phyloP scores from a whole-genome alignment of 64 coral and sea anemone species.

The Catalaphyllia jardinei region DNA sequence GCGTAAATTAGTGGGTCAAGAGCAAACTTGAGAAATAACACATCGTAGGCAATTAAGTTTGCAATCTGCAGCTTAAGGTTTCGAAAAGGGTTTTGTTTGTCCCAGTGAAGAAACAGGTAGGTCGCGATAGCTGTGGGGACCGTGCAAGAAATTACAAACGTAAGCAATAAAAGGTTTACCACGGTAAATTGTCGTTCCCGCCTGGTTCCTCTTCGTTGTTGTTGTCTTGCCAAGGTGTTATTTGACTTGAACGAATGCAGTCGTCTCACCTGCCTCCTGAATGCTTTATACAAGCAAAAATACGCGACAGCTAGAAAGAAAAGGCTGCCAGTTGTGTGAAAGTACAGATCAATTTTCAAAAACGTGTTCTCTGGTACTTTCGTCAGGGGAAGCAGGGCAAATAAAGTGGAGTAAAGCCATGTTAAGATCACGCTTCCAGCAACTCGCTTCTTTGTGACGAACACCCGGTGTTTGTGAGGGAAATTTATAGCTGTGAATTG shows the following conservation, averaged over 20 bases:
- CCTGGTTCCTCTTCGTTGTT: neutral
- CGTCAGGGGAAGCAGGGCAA: neutral
- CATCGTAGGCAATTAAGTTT: neutral
- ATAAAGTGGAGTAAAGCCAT: constrained; percentile 1
- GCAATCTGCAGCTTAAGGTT: neutral
- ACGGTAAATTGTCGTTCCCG: constrained; percentile 27
- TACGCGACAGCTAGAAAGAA: neutral
- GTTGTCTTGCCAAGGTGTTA: neutral
- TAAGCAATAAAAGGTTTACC: constrained; percentile 24
- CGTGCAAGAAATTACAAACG: constrained; percentile 34
- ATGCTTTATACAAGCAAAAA: constrained; percentile 26
- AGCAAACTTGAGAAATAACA: constrained; percentile 51
- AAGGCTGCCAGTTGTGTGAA: constrained; percentile 18
- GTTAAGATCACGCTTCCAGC: neutral
- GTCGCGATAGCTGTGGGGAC: neutral
- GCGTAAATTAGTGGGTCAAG: constrained; percentile 48
- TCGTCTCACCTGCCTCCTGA: neutral
- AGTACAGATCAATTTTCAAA: constrained; percentile 5
- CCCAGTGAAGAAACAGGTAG: constrained; percentile 6
- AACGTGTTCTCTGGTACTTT: neutral
- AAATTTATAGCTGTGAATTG: constrained; percentile 27
- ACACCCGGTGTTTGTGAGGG: constrained; percentile 27
- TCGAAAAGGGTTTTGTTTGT: neutral
- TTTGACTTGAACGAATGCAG: neutral
- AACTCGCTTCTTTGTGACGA: neutral